A percentile compares a stretch with the other conserved stretches of the same genome.
Conservation (phyloP, 2,797 vertebrate genomes). For the Gymnocypris eckloni region DNA sequence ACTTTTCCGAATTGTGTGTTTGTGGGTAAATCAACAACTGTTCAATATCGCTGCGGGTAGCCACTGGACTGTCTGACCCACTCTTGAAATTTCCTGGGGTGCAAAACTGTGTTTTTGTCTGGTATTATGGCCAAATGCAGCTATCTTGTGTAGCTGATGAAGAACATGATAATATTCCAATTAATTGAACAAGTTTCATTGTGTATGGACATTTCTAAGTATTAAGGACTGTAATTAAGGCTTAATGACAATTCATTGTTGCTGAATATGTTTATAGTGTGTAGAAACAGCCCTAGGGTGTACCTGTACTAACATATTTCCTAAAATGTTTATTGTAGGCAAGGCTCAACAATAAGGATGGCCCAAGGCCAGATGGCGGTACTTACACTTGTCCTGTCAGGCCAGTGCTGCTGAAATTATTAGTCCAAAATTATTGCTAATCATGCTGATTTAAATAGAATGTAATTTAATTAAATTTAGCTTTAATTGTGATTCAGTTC, state of each 20-base stretch:
- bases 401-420: neutral
- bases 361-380: neutral
- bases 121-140: neutral
- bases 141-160: neutral
- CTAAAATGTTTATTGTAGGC: constrained; percentile 27
- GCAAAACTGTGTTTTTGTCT: constrained; percentile 27
- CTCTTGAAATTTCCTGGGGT: constrained; percentile 20
- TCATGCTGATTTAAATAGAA: neutral
- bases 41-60: constrained; percentile 12
- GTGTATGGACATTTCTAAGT: neutral
- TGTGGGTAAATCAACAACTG: constrained; percentile 45
- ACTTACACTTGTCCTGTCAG: neutral
- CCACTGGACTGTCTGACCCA: constrained; percentile 23
- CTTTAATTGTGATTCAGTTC: neutral
- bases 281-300: neutral
- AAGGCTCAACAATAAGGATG: constrained; percentile 10
- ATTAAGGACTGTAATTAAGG: neutral
- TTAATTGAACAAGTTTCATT: neutral
- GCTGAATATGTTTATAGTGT: neutral
- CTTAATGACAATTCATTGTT: neutral
- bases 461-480: neutral
- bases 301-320: neutral
- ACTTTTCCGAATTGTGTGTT: constrained; percentile 38
- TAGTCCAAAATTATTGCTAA: neutral
- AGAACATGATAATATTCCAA: constrained; percentile 2